Evolutionary conservation across 2,888 invertebrate species (phyloP).

Genomic region (Palloptera scutellata): DNA sequence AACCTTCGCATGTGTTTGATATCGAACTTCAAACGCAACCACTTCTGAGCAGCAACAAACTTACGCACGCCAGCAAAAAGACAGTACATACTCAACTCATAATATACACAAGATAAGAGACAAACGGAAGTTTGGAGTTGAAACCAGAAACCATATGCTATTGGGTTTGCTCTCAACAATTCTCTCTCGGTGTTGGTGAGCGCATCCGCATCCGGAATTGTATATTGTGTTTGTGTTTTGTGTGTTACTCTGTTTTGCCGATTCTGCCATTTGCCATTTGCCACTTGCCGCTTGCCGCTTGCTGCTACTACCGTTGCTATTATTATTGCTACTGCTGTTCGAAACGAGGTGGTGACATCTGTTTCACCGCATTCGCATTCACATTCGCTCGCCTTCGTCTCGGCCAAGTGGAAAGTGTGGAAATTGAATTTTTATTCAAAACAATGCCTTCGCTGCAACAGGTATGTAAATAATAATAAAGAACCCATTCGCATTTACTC

Average conservation of each 20-base stretch:
- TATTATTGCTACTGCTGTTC: slow-evolving; percentile 13
- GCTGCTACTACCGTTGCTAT: neutral
- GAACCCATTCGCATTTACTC: slow-evolving; percentile 33
- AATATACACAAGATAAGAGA: slow-evolving; percentile 27
- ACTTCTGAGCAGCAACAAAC: no score
- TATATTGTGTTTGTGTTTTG: neutral
- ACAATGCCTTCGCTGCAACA: slow-evolving; percentile 64
- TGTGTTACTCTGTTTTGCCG: neutral
- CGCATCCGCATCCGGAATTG: neutral
- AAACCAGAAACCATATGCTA: no score
- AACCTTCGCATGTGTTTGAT: neutral
- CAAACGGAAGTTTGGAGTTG: neutral
- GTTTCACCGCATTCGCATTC: slow-evolving; percentile 51
- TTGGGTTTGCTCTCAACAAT: no score
- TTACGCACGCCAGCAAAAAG: neutral
- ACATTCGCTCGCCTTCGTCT: neutral
- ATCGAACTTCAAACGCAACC: slow-evolving; percentile 19
- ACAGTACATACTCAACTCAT: neutral
- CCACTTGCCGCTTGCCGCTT: neutral
- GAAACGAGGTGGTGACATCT: slow-evolving; percentile 52
- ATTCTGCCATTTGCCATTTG: neutral
- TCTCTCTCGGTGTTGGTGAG: neutral
- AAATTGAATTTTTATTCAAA: slow-evolving; percentile 63
- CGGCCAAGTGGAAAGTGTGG: slow-evolving; percentile 55
- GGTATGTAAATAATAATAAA: slow-evolving; percentile 62